These are phyloP conservation scores for Imbricaverruca yamaguchii DNA, from an alignment of 2,888 invertebrate genomes.

Conservation along the genomic window DNA sequence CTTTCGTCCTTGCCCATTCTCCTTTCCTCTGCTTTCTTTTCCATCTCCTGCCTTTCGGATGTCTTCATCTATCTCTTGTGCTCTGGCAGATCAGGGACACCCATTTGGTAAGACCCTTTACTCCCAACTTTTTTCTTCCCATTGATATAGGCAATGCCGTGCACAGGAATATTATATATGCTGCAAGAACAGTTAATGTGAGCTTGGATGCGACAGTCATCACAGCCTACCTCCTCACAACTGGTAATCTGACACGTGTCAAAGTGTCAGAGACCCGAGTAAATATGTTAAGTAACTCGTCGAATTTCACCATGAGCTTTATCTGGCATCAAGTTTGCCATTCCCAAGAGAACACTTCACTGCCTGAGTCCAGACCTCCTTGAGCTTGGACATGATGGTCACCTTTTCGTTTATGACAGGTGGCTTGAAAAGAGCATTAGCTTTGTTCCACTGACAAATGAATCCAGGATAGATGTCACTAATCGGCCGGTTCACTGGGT, in stretches of 20 bases:
- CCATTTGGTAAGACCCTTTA: conserved; percentile 11
- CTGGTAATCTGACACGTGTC: conserved; percentile 23
- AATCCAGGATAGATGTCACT: conserved; percentile 23
- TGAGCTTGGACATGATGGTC: conserved; percentile 23
- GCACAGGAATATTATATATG: background rate
- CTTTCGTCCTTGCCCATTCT: background rate
- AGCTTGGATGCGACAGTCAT: too few species aligned
- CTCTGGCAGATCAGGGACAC: conserved; percentile 22
- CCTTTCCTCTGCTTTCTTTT: conserved; percentile 22
- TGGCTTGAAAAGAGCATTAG: conserved; percentile 28
- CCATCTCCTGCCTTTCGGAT: conserved; percentile 19
- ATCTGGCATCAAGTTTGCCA: background rate
- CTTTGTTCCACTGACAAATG: conserved; percentile 25
- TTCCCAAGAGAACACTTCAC: conserved; percentile 24
- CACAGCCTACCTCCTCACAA: conserved; percentile 15
- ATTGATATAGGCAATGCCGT: conserved; percentile 19
- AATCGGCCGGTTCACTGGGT: conserved; percentile 22
- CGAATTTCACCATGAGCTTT: conserved; percentile 12
- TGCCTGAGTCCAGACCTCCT: conserved; percentile 24
- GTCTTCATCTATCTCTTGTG: conserved; percentile 24
- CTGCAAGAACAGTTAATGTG: conserved; percentile 16
- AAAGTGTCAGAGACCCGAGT: background rate
- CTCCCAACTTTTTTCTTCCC: background rate
- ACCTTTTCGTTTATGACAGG: conserved; percentile 26
- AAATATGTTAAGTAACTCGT: conserved; percentile 26